Evolutionary conservation across 2,113 vertebrate species (phyloP).

Genomic region (Coturnix japonica): DNA sequence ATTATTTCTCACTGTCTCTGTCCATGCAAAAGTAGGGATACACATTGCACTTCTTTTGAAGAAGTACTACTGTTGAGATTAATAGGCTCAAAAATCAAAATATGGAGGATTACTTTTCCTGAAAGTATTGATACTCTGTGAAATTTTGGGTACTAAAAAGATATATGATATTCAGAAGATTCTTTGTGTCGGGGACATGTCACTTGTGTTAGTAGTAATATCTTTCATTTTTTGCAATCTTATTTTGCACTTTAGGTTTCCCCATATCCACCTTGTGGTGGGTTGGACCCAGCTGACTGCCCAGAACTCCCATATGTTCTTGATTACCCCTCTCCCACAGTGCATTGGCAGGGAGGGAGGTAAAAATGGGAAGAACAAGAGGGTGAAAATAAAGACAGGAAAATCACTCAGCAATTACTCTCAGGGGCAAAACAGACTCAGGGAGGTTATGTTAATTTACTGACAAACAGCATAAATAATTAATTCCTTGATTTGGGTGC

Average conservation of each 20-base stretch:
- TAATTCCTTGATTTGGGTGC: not conserved
- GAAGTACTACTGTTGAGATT: not conserved
- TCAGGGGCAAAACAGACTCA: not conserved
- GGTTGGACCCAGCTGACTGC: not conserved
- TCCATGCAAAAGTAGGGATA: not conserved
- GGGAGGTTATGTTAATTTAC: not conserved
- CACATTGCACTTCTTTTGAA: not conserved
- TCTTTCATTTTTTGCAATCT: not conserved
- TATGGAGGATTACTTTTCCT: not conserved
- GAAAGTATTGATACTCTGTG: not conserved
- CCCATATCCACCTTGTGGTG: not conserved
- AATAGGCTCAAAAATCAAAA: not conserved
- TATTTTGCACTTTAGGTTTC: not conserved
- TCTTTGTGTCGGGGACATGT: not conserved
- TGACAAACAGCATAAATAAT: not conserved
- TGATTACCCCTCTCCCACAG: accelerated
- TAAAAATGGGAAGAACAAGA: not conserved
- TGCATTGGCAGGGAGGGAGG: not conserved
- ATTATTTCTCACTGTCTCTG: not conserved
- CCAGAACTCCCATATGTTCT: not conserved
- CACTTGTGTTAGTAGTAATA: not conserved
- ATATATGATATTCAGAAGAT: not conserved
- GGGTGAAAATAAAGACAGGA: not conserved
- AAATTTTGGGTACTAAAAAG: not conserved
- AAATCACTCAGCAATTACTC: not conserved